Percentiles rank a stretch among this genome's conserved stretches.
These are phyloP conservation scores for Plotosus lineatus DNA, from an alignment of 2,113 vertebrate genomes.

Conservation along the genomic window DNA sequence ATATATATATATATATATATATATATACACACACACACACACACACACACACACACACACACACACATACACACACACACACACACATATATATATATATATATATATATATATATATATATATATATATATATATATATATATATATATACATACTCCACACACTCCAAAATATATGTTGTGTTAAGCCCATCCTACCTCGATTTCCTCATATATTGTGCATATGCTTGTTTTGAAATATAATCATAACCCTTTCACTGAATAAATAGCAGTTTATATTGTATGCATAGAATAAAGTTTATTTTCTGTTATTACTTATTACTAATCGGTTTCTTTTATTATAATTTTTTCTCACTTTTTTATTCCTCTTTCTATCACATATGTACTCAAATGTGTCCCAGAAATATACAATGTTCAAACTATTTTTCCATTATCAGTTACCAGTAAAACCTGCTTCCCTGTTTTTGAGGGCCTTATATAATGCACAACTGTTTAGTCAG, in stretches of 20 bases:
- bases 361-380: neutral
- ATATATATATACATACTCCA: slow-evolving; percentile 18
- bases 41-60: too few relatives aligned
- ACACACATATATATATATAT: too few relatives aligned
- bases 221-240: neutral
- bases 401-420: neutral
- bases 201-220: slow-evolving; percentile 23
- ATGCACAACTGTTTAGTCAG: neutral
- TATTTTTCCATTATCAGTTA: neutral
- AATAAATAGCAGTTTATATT: neutral
- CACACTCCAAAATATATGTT: slow-evolving; percentile 31
- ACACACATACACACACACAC: too few relatives aligned
- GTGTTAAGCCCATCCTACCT: too few relatives aligned
- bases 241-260: neutral
- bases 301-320: too few relatives aligned
- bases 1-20: too few relatives aligned
- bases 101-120: too few relatives aligned
- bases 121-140: too few relatives aligned
- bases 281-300: too few relatives aligned
- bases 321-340: neutral
- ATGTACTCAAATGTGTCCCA: neutral
- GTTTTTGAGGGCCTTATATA: neutral
- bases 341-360: neutral
- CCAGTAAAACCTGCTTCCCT: neutral
- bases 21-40: slow-evolving; percentile 20